Conservation (phyloP, 2,797 vertebrate genomes). For the Mastacembelus armatus region DNA sequence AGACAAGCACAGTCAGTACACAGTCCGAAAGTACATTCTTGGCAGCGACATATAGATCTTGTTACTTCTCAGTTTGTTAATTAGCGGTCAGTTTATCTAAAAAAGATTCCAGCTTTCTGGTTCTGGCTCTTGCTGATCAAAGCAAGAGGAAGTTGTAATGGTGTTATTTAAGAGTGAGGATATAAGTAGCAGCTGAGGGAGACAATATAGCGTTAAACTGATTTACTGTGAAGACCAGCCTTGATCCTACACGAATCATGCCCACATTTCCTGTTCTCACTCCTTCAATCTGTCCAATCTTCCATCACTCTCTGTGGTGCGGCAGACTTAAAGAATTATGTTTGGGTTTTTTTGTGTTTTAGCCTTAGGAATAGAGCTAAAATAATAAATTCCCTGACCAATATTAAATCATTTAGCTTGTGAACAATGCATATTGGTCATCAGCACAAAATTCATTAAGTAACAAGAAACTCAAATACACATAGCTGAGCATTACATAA, state of each 20-base stretch:
- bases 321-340: background rate
- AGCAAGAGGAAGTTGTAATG: constrained; percentile 44
- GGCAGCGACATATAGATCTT: constrained; percentile 31
- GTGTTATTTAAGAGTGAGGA: constrained; percentile 58
- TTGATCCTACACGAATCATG: constrained; percentile 37
- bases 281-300: background rate
- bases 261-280: constrained; percentile 19
- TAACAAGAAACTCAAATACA: too few relatives aligned
- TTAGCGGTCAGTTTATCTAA: constrained; percentile 27
- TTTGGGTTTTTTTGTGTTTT: background rate
- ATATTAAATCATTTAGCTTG: too few relatives aligned
- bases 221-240: constrained; percentile 46
- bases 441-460: too few relatives aligned
- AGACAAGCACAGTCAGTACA: constrained; percentile 29
- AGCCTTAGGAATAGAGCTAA: background rate
- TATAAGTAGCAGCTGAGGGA: constrained; percentile 39
- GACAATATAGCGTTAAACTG: constrained; percentile 38
- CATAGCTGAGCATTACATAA: too few relatives aligned
- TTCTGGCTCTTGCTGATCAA: constrained; percentile 2
- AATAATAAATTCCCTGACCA: too few relatives aligned
- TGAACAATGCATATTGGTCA: too few relatives aligned
- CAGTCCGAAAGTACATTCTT: constrained; percentile 16
- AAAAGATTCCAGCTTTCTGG: background rate
- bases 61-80: constrained; percentile 36
- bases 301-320: background rate